Percentiles rank a stretch among this genome's conserved stretches.
phyloP scores from a whole-genome alignment of 2,113 vertebrate species.

The Pedetes capensis region DNA sequence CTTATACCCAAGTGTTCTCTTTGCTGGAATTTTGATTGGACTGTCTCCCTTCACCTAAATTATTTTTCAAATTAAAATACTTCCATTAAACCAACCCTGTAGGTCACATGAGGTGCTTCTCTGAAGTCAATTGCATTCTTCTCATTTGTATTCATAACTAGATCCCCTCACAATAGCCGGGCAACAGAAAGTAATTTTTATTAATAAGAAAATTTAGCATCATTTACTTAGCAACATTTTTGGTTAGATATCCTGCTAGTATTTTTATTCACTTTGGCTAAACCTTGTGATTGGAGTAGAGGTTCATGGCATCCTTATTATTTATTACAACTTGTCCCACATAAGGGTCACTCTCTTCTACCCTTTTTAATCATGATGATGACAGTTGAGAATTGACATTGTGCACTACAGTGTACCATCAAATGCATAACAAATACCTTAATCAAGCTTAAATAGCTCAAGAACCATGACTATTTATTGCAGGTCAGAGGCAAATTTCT shows the following conservation, averaged over 20 bases:
- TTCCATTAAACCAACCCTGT: conserved; percentile 59
- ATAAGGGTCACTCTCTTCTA: conserved; percentile 31
- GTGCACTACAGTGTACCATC: conserved; percentile 18
- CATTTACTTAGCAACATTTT: conserved; percentile 56
- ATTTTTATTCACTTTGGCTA: conserved; percentile 45
- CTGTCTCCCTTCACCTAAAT: conserved; percentile 40
- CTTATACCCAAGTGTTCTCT: neutral
- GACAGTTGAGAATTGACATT: conserved; percentile 49
- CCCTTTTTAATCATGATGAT: conserved; percentile 68
- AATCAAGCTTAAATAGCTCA: conserved; percentile 67
- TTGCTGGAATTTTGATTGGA: conserved; percentile 6
- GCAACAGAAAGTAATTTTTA: conserved; percentile 56
- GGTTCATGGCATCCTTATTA: conserved; percentile 35
- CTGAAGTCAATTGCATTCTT: conserved; percentile 70
- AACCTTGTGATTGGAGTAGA: conserved; percentile 66
- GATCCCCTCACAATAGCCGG: conserved; percentile 31
- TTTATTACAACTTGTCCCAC: conserved; percentile 61
- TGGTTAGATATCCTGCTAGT: conserved; percentile 36
- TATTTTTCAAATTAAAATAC: conserved; percentile 62
- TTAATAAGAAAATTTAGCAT: conserved; percentile 27
- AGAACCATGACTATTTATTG: conserved; percentile 37
- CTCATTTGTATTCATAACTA: conserved; percentile 62
- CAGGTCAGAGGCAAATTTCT: neutral
- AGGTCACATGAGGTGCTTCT: conserved; percentile 47
- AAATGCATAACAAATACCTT: conserved; percentile 54